These are phyloP conservation scores for Watsonalla binaria DNA, from an alignment of 2,888 invertebrate genomes.

Conservation along the genomic window DNA sequence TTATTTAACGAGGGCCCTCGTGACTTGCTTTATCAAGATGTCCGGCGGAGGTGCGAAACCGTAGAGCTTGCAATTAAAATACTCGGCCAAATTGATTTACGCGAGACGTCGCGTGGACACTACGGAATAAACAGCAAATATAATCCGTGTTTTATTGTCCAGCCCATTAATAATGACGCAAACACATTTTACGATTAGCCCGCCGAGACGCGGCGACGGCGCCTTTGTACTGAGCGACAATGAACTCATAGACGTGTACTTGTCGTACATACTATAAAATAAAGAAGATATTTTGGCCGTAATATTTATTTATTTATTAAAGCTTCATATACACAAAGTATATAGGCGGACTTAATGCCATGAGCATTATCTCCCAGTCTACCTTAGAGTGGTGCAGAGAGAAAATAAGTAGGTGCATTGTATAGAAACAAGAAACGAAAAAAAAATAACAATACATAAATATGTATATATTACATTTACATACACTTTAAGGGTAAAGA, in stretches of 20 bases:
- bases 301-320: no score
- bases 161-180: constrained; percentile 30
- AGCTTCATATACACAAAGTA: no score
- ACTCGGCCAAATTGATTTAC: constrained; percentile 45
- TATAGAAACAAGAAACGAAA: no score
- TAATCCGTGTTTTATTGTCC: constrained; percentile 26
- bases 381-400: no score
- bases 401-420: no score
- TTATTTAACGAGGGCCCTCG: constrained; percentile 38
- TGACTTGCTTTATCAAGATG: constrained; percentile 44
- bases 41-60: constrained; percentile 43
- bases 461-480: no score
- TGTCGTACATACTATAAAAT: no score
- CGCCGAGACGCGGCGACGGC: not conserved
- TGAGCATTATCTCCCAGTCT: no score
- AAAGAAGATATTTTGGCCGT: no score
- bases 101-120: constrained; percentile 8
- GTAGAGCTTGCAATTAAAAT: constrained; percentile 45
- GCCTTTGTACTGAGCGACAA: constrained; percentile 2
- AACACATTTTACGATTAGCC: constrained; percentile 30
- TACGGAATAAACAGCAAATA: constrained; percentile 18
- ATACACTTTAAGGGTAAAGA: no score
- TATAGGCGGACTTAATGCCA: no score
- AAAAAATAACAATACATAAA: no score
- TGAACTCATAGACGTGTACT: constrained; percentile 2